Evolutionary conservation across 1,140 invertebrate genomes (phyloP).

Genomic region (Ceratitis capitata): DNA sequence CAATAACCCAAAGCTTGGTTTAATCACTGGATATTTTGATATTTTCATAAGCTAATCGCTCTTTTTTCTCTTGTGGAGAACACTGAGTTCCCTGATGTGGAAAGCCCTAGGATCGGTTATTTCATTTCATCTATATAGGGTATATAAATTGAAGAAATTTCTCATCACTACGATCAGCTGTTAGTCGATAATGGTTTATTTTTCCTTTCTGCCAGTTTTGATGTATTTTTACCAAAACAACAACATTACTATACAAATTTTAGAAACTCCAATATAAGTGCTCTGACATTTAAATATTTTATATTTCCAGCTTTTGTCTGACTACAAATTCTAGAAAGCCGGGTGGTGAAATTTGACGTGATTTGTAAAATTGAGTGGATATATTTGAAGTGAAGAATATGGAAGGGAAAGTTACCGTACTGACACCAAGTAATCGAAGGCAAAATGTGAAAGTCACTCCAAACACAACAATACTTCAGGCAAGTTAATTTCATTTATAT

Average conservation of each 20-base stretch:
- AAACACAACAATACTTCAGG: slow-evolving; percentile 77
- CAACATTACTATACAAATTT: neutral
- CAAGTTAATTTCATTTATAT: slow-evolving; percentile 53
- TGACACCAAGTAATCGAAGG: slow-evolving; percentile 75
- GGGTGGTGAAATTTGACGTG: slow-evolving; percentile 14
- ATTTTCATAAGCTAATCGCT: too few species aligned
- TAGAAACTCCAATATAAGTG: neutral
- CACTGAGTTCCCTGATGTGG: too few species aligned
- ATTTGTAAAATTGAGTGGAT: neutral
- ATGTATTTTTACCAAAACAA: neutral
- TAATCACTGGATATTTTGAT: too few species aligned
- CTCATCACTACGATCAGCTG: neutral
- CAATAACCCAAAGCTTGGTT: too few species aligned
- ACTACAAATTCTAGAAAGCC: neutral
- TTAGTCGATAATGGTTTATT: neutral
- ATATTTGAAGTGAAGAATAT: slow-evolving; percentile 45
- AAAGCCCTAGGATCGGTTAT: too few species aligned
- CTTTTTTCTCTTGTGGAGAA: too few species aligned
- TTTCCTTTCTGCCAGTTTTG: neutral
- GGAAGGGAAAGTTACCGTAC: slow-evolving; percentile 68
- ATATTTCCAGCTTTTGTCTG: neutral
- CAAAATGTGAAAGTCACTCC: slow-evolving; percentile 75
- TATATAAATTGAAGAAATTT: neutral
- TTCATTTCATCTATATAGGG: too few species aligned
- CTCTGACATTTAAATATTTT: neutral